phyloP scores from a whole-genome alignment of 2,888 invertebrate species.

The Luffia ferchaultella region DNA sequence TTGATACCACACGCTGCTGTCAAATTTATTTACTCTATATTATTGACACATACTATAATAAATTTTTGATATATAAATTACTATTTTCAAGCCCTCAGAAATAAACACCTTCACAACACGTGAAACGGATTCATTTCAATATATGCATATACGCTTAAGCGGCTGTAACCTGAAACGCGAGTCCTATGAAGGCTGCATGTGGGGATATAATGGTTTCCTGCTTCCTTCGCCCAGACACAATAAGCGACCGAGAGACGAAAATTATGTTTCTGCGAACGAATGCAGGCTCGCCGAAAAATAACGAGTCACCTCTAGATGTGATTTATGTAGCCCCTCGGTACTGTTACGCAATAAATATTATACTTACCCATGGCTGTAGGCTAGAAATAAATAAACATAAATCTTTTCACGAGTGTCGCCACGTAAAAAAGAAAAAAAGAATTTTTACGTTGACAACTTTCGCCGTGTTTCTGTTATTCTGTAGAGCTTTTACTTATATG shows the following conservation, averaged over 20 bases:
- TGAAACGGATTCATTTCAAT: too few relatives aligned
- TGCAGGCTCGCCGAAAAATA: neutral
- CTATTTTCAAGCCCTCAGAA: too few relatives aligned
- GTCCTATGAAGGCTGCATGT: constrained; percentile 26
- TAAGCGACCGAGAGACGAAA: constrained; percentile 33
- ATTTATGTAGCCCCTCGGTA: neutral
- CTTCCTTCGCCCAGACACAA: constrained; percentile 35
- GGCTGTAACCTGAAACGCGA: constrained; percentile 5
- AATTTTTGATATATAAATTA: too few relatives aligned
- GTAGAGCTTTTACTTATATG: too few relatives aligned
- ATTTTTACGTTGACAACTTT: too few relatives aligned
- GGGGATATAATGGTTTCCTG: constrained; percentile 56
- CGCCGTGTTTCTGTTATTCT: too few relatives aligned
- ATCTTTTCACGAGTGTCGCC: neutral
- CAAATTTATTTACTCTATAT: too few relatives aligned
- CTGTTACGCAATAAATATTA: neutral
- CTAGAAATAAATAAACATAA: neutral
- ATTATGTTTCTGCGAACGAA: constrained; percentile 22
- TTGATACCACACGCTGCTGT: too few relatives aligned
- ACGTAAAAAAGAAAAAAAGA: too few relatives aligned
- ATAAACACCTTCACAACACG: too few relatives aligned
- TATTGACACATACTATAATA: too few relatives aligned
- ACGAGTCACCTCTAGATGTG: neutral
- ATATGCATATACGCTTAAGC: too few relatives aligned
- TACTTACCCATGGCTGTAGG: neutral